Base-by-base conservation (phyloP, 2,113 vertebrate species). In the Microtus richardsoni region DNA sequence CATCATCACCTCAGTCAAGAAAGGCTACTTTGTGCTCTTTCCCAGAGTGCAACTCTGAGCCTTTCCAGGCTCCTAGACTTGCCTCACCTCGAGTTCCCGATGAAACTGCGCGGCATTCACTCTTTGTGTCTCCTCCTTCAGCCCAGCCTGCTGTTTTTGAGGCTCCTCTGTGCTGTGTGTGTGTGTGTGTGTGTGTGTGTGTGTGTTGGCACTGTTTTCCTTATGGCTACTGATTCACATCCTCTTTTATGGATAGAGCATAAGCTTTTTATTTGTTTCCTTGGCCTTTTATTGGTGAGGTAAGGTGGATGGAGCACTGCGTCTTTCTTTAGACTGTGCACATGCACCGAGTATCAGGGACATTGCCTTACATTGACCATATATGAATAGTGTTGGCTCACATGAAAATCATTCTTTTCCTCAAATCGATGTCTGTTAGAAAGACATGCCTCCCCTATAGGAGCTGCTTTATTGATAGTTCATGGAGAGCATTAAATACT, bases 351-450 rank as follows among this genome's bases (percentile, higher is more conserved):
- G 49, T 64, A 75, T 5, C 11, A 87, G 75, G 3, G 4, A 64
- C 92, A 39, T 39, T 64, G 30, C 21, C 47, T 94, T 87, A 21
- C 79, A 64, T 58, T 73, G 6, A 70, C 2, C 44, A 28, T 47
- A 22, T 83, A 22, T 77, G 17, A 95, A 64, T 89, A 92, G n/a
- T 71, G 21, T 93, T 92, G 33, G 26, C 28, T 41, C 41, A 79
- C 26, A 82, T 7, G 74, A 68, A 89, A 87, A 60, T 86, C 33
- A 89, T 70, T 94, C 92, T 97, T 93, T 88, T 88, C 52, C 71
- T 66, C 49, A 88, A 96, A 87, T 79, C 33, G 64, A 92, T 77
- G 19, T 86, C 39, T 74, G 19, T 91, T 80, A 54, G 66, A 96
- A 96, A 96, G 58, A 87, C 14, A 96, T n/a, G 22, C 74, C 47